These are phyloP conservation scores for Ispidina lecontei DNA, from an alignment of 2,797 vertebrate genomes.

Conservation along the genomic window DNA sequence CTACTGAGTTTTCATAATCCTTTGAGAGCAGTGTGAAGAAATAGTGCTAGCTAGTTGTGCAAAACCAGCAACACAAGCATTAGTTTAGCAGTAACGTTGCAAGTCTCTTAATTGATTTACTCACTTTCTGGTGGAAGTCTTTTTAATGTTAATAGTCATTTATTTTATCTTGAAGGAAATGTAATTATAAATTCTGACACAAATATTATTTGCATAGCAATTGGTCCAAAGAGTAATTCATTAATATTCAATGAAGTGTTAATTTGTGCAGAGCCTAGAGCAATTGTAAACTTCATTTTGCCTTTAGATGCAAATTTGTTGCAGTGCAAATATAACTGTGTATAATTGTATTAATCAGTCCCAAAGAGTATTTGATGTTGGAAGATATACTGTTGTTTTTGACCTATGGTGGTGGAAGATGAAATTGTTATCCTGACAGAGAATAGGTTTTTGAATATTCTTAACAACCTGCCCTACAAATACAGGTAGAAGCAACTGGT, in stretches of 20 bases:
- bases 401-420: not conserved
- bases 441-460: not conserved
- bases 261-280: constrained; percentile 75
- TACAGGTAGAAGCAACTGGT: not conserved
- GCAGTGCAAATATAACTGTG: constrained; percentile 74
- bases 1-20: not conserved
- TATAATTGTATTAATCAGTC: constrained; percentile 78
- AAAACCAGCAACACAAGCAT: constrained; percentile 7
- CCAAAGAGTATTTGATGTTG: constrained; percentile 56
- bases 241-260: constrained; percentile 81
- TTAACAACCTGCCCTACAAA: not conserved
- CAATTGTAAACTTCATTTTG: constrained; percentile 79
- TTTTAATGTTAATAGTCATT: constrained; percentile 40
- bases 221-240: constrained; percentile 79
- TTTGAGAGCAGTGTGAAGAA: not conserved
- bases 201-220: constrained; percentile 76
- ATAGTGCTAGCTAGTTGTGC: not conserved
- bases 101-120: constrained; percentile 24
- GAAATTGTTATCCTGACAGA: not conserved
- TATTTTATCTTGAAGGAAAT: constrained; percentile 62
- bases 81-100: not conserved
- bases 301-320: constrained; percentile 79
- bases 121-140: constrained; percentile 9
- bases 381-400: constrained; percentile 38
- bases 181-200: constrained; percentile 76